These are phyloP conservation scores for Craseonycteris thonglongyai DNA, from an alignment of 2,113 vertebrate genomes.

Conservation along the genomic window DNA sequence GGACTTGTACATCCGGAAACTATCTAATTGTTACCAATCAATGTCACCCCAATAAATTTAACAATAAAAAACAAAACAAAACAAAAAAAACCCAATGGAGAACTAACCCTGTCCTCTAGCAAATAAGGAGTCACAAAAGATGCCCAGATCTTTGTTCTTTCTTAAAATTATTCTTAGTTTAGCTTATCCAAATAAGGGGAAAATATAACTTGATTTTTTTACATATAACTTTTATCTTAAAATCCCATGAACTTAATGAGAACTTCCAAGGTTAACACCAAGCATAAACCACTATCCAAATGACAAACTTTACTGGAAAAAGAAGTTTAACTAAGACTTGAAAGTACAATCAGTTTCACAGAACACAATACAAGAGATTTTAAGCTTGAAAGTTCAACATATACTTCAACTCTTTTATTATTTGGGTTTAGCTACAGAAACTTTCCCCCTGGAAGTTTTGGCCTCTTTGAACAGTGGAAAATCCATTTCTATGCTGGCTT, in stretches of 20 bases:
- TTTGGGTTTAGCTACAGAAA: slow-evolving; percentile 10
- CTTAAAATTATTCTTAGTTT: not conserved
- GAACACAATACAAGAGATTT: not conserved
- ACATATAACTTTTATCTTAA: not conserved
- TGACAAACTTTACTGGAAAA: not conserved
- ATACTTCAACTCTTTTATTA: slow-evolving; percentile 5
- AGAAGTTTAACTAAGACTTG: not conserved
- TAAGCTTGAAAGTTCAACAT: slow-evolving; percentile 21
- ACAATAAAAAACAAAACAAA: no score
- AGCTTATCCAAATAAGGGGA: not conserved
- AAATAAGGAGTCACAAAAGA: not conserved
- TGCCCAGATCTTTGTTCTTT: not conserved
- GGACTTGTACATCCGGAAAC: no score
- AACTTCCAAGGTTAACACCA: not conserved
- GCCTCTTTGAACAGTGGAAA: slow-evolving; percentile 52
- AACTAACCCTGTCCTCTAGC: not conserved
- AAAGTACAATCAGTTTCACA: not conserved
- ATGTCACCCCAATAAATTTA: no score
- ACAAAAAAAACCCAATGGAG: no score
- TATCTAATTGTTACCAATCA: no score
- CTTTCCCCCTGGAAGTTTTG: not conserved
- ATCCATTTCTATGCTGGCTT: slow-evolving; percentile 48
- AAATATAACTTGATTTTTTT: slow-evolving; percentile 7
- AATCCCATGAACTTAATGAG: slow-evolving; percentile 17
- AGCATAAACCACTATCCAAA: not conserved